phyloP scores from a whole-genome alignment of 2,888 invertebrate species.

The Mythimna impura region DNA sequence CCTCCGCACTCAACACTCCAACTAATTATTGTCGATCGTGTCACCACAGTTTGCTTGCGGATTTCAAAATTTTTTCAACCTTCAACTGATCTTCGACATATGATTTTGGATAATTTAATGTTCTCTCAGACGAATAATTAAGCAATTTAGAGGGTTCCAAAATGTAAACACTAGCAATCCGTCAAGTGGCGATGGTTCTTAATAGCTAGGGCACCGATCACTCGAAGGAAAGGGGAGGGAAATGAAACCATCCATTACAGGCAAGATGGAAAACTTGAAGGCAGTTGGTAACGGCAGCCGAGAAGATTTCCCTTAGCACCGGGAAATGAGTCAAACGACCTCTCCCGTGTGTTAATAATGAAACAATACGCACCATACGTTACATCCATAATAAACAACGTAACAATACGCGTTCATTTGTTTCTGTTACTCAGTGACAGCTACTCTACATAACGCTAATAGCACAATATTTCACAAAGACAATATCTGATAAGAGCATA shows the following conservation, averaged over 20 bases:
- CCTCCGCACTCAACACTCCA: slow-evolving; percentile 86
- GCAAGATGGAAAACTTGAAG: slow-evolving; percentile 57
- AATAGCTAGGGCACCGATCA: slow-evolving; percentile 56
- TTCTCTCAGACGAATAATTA: slow-evolving; percentile 54
- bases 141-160: slow-evolving; percentile 43
- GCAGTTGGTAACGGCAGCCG: slow-evolving; percentile 41
- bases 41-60: slow-evolving; percentile 84
- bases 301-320: slow-evolving; percentile 51
- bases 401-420: slow-evolving; percentile 52
- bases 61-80: slow-evolving; percentile 77
- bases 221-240: slow-evolving; percentile 61
- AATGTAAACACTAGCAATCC: slow-evolving; percentile 62
- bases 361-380: slow-evolving; percentile 51
- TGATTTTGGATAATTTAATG: slow-evolving; percentile 61
- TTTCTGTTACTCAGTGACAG: slow-evolving; percentile 56
- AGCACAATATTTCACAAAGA: slow-evolving; percentile 61
- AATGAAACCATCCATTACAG: slow-evolving; percentile 66
- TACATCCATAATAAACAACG: slow-evolving; percentile 34
- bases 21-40: slow-evolving; percentile 88
- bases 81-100: slow-evolving; percentile 70
- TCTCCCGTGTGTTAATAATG: slow-evolving; percentile 50
- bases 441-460: slow-evolving; percentile 60
- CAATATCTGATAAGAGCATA: slow-evolving; percentile 55
- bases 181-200: slow-evolving; percentile 58
- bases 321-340: slow-evolving; percentile 51